phyloP scores from a whole-genome alignment of 92 coral and sea anemone genomes.

The Micromussa lordhowensis region DNA sequence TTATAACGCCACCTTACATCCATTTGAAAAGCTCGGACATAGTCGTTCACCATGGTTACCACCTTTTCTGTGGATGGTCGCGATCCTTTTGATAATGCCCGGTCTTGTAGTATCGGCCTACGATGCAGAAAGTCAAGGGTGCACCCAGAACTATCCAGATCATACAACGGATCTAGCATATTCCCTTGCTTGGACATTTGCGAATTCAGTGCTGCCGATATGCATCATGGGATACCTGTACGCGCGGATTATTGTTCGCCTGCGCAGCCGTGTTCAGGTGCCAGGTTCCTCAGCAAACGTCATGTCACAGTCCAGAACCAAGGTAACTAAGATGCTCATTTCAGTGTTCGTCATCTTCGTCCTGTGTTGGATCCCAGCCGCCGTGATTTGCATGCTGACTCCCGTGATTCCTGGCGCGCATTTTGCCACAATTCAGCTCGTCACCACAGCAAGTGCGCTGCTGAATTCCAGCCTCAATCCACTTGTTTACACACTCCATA shows the following conservation, averaged over 20 bases:
- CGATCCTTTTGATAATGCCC: not conserved
- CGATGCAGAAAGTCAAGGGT: not conserved
- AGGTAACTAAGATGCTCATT: not conserved
- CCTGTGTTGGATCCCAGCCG: not conserved
- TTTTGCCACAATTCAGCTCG: not conserved
- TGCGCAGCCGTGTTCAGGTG: not conserved
- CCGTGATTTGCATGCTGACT: not conserved
- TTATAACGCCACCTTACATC: not conserved
- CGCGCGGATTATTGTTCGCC: not conserved
- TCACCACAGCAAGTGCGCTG: not conserved
- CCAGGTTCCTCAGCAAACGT: not conserved
- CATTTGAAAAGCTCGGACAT: not conserved
- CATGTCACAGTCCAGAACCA: not conserved
- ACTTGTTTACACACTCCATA: not conserved
- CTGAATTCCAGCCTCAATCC: slow-evolving; percentile 3
- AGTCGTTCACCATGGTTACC: not conserved
- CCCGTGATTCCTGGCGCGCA: not conserved
- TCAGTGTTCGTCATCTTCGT: not conserved
- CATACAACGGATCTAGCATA: not conserved
- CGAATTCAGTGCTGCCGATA: not conserved
- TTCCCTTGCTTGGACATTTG: not conserved
- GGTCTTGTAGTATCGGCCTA: not conserved
- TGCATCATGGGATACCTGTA: slow-evolving; percentile 15
- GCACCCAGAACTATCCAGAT: not conserved
- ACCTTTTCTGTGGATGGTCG: not conserved